phyloP scores from a whole-genome alignment of 2,797 vertebrate species.

The Poecilia gillii region DNA sequence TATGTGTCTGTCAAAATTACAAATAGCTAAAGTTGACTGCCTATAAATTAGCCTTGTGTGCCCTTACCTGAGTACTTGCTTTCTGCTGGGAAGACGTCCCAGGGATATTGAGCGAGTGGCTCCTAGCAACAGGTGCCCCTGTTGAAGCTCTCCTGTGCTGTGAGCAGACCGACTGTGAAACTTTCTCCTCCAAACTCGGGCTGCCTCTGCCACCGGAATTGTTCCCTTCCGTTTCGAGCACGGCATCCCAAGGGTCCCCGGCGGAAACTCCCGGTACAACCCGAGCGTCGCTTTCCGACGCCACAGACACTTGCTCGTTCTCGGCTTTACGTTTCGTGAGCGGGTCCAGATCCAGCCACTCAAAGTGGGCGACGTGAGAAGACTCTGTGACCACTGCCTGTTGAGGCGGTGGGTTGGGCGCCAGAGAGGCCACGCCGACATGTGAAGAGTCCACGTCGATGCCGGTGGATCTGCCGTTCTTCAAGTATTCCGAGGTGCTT shows the following conservation, averaged over 20 bases:
- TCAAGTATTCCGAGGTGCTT: constrained; percentile 95
- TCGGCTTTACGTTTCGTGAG: constrained; percentile 90
- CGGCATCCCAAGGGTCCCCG: constrained; percentile 97
- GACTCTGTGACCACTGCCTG: constrained; percentile 72
- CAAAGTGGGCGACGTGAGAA: constrained; percentile 85
- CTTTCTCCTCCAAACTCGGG: constrained; percentile 76
- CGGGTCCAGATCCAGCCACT: constrained; percentile 97
- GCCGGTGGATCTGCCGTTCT: constrained; percentile 86
- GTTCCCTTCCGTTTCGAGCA: constrained; percentile 86
- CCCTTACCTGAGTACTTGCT: constrained; percentile 85
- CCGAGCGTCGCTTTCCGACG: constrained; percentile 50
- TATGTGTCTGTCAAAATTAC: neutral
- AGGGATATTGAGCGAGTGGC: constrained; percentile 89
- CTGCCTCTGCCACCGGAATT: constrained; percentile 47
- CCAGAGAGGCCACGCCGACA: constrained; percentile 73
- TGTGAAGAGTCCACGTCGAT: constrained; percentile 80
- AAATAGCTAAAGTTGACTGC: neutral
- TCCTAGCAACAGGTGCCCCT: constrained; percentile 87
- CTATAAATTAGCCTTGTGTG: neutral
- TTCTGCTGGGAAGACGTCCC: constrained; percentile 71
- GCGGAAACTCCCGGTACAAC: constrained; percentile 64
- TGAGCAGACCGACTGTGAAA: constrained; percentile 30
- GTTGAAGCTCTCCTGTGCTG: constrained; percentile 81
- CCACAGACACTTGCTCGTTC: constrained; percentile 68
- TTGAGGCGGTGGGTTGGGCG: constrained; percentile 76